phyloP scores from a whole-genome alignment of 35 echinoderm and acorn worm genomes.

The Lytechinus pictus region DNA sequence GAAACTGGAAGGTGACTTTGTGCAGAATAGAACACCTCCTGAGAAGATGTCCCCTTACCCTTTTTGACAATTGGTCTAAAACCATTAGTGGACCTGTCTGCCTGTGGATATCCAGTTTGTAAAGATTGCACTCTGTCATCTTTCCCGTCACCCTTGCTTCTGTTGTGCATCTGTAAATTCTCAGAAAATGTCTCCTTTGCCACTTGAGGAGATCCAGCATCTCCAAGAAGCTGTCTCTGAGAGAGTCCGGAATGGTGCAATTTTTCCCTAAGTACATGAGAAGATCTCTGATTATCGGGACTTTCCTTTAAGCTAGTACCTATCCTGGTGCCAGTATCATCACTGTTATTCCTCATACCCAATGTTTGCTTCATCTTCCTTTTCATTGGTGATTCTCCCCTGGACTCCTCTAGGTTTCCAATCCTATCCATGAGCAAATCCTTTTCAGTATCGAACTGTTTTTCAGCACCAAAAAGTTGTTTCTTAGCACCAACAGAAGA shows the following conservation, averaged over 20 bases:
- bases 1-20: constrained; percentile 18
- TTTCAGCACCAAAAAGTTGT: constrained; percentile 29
- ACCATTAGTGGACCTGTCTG: background rate
- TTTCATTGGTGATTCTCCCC: background rate
- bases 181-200: background rate
- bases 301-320: background rate
- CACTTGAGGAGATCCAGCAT: background rate
- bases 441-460: background rate
- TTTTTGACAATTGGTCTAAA: background rate
- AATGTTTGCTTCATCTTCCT: background rate
- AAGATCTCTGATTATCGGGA: background rate
- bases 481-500: background rate
- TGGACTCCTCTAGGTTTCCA: background rate
- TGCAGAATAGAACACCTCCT: background rate
- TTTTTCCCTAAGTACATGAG: background rate
- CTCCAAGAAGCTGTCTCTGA: background rate
- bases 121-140: background rate
- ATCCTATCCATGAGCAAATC: background rate
- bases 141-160: background rate
- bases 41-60: background rate
- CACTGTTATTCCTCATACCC: background rate
- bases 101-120: constrained; percentile 23
- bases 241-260: constrained; percentile 20
- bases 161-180: constrained; percentile 9
- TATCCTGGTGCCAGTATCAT: background rate